Conservation (phyloP, 2,113 vertebrate genomes). For the Nycticryphes semicollaris region DNA sequence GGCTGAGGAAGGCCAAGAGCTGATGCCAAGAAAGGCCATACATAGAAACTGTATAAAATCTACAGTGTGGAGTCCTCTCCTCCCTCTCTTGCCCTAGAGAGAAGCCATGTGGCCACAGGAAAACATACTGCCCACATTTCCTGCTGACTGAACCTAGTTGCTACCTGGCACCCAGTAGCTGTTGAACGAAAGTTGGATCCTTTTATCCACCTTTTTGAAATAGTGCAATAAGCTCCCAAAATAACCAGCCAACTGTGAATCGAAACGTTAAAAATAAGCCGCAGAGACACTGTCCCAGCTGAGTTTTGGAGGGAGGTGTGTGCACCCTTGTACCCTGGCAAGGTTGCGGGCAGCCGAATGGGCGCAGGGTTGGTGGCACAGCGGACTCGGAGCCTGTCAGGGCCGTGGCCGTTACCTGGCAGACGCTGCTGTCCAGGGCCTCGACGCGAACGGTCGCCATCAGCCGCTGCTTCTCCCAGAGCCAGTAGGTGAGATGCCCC, state of each 20-base stretch:
- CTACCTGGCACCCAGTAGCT: neutral
- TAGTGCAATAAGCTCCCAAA: neutral
- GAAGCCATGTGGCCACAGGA: neutral
- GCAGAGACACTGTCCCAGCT: neutral
- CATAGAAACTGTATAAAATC: neutral
- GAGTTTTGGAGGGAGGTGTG: accelerated
- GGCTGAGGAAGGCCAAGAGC: neutral
- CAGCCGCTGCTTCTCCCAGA: slow-evolving; percentile 90
- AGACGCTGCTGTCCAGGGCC: slow-evolving; percentile 63
- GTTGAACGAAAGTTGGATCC: neutral
- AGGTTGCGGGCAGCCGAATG: too few species aligned
- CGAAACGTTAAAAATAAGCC: accelerated
- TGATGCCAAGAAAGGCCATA: neutral
- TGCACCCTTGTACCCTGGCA: too few species aligned
- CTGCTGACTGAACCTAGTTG: accelerated
- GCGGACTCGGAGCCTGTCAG: accelerated
- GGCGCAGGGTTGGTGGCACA: accelerated
- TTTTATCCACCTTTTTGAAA: neutral
- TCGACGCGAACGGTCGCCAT: slow-evolving; percentile 77
- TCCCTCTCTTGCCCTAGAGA: neutral
- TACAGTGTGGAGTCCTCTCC: neutral
- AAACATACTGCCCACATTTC: accelerated
- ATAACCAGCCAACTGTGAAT: neutral
- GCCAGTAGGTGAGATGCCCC: slow-evolving; percentile 84
- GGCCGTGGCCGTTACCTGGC: slow-evolving; percentile 78